phyloP scores from a whole-genome alignment of 2,113 vertebrate species.

The Rhegmatorhina hoffmannsi region DNA sequence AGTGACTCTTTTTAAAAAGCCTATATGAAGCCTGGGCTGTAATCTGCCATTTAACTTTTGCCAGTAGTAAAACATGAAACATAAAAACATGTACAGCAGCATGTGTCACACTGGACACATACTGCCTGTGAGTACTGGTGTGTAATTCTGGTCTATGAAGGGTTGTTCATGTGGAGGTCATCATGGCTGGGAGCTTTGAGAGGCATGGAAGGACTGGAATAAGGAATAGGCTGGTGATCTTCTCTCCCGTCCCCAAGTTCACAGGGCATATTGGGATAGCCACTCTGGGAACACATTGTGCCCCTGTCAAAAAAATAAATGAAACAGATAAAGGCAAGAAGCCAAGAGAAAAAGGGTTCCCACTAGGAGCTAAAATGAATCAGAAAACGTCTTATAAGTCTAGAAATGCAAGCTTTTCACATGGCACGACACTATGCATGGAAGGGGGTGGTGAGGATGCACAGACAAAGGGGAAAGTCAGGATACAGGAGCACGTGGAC shows the following conservation, averaged over 20 bases:
- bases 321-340: not conserved
- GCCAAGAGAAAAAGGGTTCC: not conserved
- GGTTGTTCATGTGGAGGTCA: not conserved
- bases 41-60: not conserved
- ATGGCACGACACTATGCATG: rapidly evolving
- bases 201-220: not conserved
- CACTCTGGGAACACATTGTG: not conserved
- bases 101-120: not conserved
- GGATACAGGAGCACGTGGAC: not conserved
- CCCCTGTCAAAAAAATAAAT: not conserved
- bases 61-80: not conserved
- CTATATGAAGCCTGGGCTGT: not conserved
- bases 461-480: not conserved
- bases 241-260: not conserved
- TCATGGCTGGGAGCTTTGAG: rapidly evolving
- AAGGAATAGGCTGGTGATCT: not conserved
- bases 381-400: not conserved
- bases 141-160: no score
- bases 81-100: not conserved
- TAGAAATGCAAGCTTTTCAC: not conserved
- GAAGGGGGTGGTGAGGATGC: not conserved
- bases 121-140: not conserved
- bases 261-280: not conserved
- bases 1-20: not conserved
- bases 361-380: not conserved